Percentiles rank a stretch among this genome's conserved stretches.
Conservation (phyloP, 2,888 invertebrate genomes). For the Mythimna vitellina region DNA sequence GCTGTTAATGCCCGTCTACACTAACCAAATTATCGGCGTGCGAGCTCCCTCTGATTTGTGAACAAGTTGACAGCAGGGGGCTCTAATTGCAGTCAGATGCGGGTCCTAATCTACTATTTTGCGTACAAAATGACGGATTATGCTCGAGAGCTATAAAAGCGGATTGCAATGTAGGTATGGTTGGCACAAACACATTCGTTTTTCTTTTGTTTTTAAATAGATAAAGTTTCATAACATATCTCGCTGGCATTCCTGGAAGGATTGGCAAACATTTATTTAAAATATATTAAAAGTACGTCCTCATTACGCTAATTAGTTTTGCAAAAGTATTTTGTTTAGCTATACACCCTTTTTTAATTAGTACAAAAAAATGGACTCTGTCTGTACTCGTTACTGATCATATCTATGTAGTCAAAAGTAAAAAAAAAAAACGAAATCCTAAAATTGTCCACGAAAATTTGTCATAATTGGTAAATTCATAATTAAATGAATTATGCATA, state of each 20-base stretch:
- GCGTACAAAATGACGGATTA: not conserved
- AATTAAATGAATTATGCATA: too few species aligned
- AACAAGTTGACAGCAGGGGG: not conserved
- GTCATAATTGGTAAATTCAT: too few species aligned
- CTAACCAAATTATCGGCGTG: constrained; percentile 8
- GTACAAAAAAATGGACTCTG: too few species aligned
- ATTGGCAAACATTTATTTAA: not conserved
- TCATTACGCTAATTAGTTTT: not conserved
- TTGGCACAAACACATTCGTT: not conserved
- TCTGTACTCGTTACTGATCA: too few species aligned
- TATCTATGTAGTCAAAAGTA: too few species aligned
- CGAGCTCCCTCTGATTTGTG: constrained; percentile 2
- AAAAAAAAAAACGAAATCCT: too few species aligned
- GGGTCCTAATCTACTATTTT: not conserved
- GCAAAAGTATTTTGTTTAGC: not conserved
- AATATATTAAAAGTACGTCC: not conserved
- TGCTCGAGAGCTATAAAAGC: not conserved
- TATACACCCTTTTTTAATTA: too few species aligned
- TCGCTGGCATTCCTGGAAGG: too few species aligned
- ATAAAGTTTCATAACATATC: not conserved
- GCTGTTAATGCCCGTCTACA: constrained; percentile 20
- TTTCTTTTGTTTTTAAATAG: not conserved
- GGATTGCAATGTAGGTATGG: not conserved
- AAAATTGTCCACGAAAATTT: too few species aligned
- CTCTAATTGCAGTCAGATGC: constrained; percentile 21